A percentile compares a stretch with the other conserved stretches of the same genome.
Conservation (phyloP, 1,140 invertebrate genomes). For the Galleria mellonella region DNA sequence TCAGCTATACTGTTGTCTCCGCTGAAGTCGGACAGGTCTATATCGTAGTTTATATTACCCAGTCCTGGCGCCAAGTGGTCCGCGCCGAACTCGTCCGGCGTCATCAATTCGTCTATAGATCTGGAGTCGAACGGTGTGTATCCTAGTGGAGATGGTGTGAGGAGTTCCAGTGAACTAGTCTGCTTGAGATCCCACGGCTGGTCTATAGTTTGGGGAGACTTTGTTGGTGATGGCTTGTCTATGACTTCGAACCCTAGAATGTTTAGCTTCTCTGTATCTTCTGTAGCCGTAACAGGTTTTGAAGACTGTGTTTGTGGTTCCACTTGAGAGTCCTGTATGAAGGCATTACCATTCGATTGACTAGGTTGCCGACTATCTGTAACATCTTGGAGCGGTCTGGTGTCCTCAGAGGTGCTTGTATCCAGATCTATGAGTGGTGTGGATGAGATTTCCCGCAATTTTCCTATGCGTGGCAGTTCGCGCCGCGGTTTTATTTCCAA, state of each 20-base stretch:
- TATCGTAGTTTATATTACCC: conserved; percentile 83
- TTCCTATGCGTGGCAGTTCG: conserved; percentile 65
- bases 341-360: neutral
- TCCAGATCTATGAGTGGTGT: conserved; percentile 40
- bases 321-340: neutral
- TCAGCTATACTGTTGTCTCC: conserved; percentile 80
- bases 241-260: conserved; percentile 35
- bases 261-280: conserved; percentile 19
- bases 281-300: neutral
- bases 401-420: conserved; percentile 1
- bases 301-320: neutral
- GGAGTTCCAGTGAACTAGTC: conserved; percentile 59
- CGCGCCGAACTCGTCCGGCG: conserved; percentile 75
- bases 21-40: conserved; percentile 82
- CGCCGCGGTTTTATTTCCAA: conserved; percentile 82
- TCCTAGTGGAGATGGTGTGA: conserved; percentile 73
- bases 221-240: conserved; percentile 38
- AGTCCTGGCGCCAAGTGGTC: conserved; percentile 74
- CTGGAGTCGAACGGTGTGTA: conserved; percentile 72
- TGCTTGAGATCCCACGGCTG: conserved; percentile 50
- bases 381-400: neutral
- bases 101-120: conserved; percentile 74
- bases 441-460: conserved; percentile 19
- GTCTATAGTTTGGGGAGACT: conserved; percentile 37
- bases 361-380: neutral